Evolutionary conservation across 1,140 invertebrate genomes (phyloP).

Genomic region (Neelides sp.): DNA sequence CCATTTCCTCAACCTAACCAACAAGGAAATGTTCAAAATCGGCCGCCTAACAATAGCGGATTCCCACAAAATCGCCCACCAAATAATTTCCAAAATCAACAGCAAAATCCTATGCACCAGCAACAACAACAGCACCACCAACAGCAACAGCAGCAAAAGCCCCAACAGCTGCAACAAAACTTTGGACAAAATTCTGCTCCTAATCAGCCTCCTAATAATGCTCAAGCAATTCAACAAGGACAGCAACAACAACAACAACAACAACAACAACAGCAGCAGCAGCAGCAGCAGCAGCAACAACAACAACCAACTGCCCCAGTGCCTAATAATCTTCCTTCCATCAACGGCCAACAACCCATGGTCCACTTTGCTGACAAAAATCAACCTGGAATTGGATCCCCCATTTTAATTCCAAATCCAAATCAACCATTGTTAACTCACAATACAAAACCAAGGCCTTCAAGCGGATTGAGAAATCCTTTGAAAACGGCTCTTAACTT

Average conservation of each 20-base stretch:
- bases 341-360: neutral
- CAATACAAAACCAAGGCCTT: neutral
- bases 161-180: neutral
- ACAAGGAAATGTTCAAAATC: too few relatives aligned
- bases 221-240: neutral
- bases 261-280: neutral
- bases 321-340: too few relatives aligned
- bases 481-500: conserved; percentile 5
- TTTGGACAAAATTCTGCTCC: neutral
- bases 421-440: neutral
- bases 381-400: neutral
- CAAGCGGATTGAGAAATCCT: neutral
- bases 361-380: neutral
- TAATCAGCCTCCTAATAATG: too few relatives aligned
- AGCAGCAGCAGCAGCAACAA: conserved; percentile 2
- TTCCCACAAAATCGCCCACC: neutral
- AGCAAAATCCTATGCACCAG: conserved; percentile 1
- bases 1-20: too few relatives aligned
- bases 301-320: conserved; percentile 1
- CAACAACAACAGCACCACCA: conserved; percentile 7
- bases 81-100: conserved; percentile 14
- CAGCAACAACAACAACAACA: neutral
- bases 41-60: too few relatives aligned
- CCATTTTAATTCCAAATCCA: conserved; percentile 6
- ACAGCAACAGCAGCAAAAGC: conserved; percentile 2